Conservation (phyloP, 2,888 invertebrate genomes). For the Leptinotarsa rubiginosa region DNA sequence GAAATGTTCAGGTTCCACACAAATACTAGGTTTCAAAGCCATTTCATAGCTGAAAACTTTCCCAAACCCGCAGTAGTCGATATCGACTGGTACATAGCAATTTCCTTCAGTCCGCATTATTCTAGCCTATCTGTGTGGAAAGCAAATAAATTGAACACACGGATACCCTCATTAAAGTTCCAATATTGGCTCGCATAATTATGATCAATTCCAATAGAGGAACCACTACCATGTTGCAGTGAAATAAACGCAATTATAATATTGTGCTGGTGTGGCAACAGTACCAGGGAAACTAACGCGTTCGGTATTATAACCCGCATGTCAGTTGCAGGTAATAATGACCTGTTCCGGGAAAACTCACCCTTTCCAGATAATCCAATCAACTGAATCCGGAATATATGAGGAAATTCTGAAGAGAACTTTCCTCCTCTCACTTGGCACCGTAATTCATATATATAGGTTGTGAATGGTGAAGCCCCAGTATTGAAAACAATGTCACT, state of each 20-base stretch:
- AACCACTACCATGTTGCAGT: neutral
- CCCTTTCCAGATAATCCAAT: neutral
- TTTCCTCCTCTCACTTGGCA: no score
- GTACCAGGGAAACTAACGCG: neutral
- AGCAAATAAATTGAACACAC: slow-evolving; percentile 3
- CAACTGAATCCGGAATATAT: neutral
- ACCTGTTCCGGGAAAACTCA: neutral
- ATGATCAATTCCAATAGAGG: slow-evolving; percentile 12
- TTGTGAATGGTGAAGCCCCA: no score
- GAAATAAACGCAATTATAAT: slow-evolving; percentile 15
- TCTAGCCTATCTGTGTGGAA: neutral
- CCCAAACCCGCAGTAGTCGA: neutral
- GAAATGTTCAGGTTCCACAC: no score
- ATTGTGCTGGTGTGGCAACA: slow-evolving; percentile 22
- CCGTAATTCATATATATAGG: no score
- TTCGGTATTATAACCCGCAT: neutral
- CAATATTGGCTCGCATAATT: slow-evolving; percentile 8
- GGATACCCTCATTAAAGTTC: slow-evolving; percentile 10
- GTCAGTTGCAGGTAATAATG: slow-evolving; percentile 7
- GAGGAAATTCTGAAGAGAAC: neutral
- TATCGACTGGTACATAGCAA: neutral
- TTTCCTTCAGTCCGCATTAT: neutral
- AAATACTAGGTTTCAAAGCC: no score
- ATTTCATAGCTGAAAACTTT: neutral
- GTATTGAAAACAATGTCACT: no score